Base-by-base conservation (phyloP, 2,113 vertebrate genomes). In the Cepphus grylle region DNA sequence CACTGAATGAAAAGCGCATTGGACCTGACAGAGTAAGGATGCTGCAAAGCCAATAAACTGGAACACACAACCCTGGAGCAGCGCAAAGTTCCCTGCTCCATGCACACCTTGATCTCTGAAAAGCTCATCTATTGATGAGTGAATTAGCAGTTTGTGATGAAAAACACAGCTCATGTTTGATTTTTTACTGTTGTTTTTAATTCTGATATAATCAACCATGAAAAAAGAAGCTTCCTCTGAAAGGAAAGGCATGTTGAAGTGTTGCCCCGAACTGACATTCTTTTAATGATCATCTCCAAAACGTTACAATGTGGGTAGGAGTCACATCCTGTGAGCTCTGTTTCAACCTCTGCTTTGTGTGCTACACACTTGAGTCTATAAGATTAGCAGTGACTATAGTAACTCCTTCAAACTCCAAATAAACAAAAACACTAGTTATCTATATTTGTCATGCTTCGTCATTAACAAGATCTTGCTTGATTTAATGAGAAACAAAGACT, bases 1-100 rank as follows among this genome's bases (percentile, higher is more conserved):
- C 1, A 1, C n/a, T 45, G 43, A 76, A 78, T 0, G 0, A 59
- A 36, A 47, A 71, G 56, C 1, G 1, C 11, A 7, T 34, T 0
- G 3, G 21, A 61, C 43, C 30, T 2, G 27, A 25, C 22, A n/a
- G 17, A 42, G 8, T 1, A 16, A 26, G 15, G 52, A 42, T 23
- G 45, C n/a, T 72, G 67, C 2, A 3, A 73, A 59, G 40, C 15
- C 70, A 40, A 13, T 1, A 3, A 42, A 45, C 26, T 20, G 30
- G 29, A 42, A 11, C 1, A 0, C 2, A 3, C 67, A 59, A 32
- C 23, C 40, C 34, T 4, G 1, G 21, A 45, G 47, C 34, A 16
- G 14, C 15, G 9, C 22, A 19, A 2, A 3, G 30, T 5, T 55
- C 70, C 49, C 61, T 50, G 52, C 25, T 66, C 42, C 34, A 5